A percentile compares a stretch with the other conserved stretches of the same genome.
Evolutionary conservation across 2,797 vertebrate species (phyloP).

Genomic region (Vespertilio murinus): DNA sequence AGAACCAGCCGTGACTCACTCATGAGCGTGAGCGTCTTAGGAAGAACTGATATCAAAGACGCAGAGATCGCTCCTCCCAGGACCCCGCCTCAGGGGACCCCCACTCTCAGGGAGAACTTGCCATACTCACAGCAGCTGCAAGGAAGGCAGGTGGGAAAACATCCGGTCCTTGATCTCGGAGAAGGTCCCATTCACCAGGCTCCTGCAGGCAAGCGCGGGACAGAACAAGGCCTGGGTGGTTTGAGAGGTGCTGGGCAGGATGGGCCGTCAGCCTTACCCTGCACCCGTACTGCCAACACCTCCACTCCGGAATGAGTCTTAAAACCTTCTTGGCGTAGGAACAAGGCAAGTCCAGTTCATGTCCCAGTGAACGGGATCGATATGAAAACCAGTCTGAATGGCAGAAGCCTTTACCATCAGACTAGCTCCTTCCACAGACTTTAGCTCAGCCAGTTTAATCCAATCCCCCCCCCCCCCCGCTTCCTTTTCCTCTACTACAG

Average conservation of each 20-base stretch:
- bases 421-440: neutral
- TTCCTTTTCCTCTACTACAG: conserved; percentile 9
- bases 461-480: neutral
- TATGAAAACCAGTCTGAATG: conserved; percentile 11
- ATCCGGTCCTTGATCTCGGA: conserved; percentile 96
- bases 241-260: neutral
- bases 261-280: neutral
- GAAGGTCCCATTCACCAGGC: conserved; percentile 97
- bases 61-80: neutral
- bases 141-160: conserved; percentile 95
- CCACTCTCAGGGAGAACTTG: neutral
- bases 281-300: neutral
- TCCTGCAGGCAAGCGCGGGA: conserved; percentile 85
- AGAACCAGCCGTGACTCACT: neutral
- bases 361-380: neutral
- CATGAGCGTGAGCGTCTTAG: neutral
- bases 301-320: neutral
- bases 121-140: conserved; percentile 96
- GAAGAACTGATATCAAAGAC: neutral
- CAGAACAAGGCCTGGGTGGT: neutral
- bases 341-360: neutral
- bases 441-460: conserved; percentile 26
- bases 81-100: neutral
- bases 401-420: neutral
- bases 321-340: neutral